Percentiles rank a stretch among this genome's conserved stretches.
Evolutionary conservation across 2,113 vertebrate species (phyloP).

Genomic region (Ariopsis seemanni): DNA sequence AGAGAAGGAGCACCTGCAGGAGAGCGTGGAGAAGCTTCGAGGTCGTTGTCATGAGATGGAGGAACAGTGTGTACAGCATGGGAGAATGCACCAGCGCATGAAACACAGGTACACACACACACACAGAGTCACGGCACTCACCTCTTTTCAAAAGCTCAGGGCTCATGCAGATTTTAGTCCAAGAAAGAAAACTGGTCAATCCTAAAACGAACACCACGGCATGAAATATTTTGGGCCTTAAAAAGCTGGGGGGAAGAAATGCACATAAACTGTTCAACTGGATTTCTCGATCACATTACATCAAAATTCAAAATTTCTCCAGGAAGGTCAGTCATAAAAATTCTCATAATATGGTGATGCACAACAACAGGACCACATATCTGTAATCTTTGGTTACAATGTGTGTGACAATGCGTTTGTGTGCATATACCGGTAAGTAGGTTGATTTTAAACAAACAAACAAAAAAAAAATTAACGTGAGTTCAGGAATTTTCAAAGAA

Average conservation of each 20-base stretch:
- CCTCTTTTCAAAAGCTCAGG: slow-evolving; percentile 4
- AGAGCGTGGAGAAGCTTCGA: slow-evolving; percentile 79
- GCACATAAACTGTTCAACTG: neutral
- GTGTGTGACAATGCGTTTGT: neutral
- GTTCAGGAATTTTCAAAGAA: neutral
- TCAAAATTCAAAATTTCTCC: neutral
- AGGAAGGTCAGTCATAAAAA: neutral
- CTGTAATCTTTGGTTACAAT: neutral
- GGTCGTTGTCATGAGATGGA: slow-evolving; percentile 83
- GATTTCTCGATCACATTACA: neutral
- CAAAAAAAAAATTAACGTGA: neutral
- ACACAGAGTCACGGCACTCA: slow-evolving; percentile 21
- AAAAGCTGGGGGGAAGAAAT: neutral
- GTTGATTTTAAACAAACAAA: neutral
- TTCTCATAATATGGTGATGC: neutral
- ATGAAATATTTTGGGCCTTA: neutral
- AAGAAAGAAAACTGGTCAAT: slow-evolving; percentile 4
- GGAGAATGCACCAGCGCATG: slow-evolving; percentile 87
- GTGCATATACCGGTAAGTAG: neutral
- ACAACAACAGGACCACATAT: no score
- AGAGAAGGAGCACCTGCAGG: slow-evolving; percentile 80
- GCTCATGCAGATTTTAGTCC: slow-evolving; percentile 11
- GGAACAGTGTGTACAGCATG: slow-evolving; percentile 89
- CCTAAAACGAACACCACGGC: neutral
- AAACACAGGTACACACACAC: slow-evolving; percentile 80